Evolutionary conservation across 2,888 invertebrate genomes (phyloP), one percentile per base, ranked within the genome.

Genomic region (Tetragonisca angustula): DNA sequence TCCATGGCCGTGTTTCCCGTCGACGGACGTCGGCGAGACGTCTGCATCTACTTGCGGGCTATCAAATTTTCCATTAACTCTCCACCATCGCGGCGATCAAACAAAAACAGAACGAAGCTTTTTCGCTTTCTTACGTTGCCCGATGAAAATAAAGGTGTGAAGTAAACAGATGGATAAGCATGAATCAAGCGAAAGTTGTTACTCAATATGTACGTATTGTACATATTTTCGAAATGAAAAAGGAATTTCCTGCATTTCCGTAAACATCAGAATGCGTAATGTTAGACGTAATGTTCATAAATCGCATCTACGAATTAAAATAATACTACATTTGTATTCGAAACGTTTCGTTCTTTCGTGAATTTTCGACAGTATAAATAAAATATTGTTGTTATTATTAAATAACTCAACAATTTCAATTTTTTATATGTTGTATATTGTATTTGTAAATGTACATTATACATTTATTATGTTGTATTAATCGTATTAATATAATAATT

Each of bases 31-130:
- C 80, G 88, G 90, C 21, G 88, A 90, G 50, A 87, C 88, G 78
- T 90, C 90, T 81, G 89, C 87, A 76, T 93, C 93, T 81, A 89
- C 90, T 89, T 93, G 92, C 76, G 91, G 90, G 89, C 93, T 93
- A 84, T 88, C 59, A 68, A 89, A 87, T 75, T 64, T 43, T 79
- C 21, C 68, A 69, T 83, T 69, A 71, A 70, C 54, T n/a, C n/a
- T 43, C 36, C 36, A 49, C 36, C 36, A 49, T 70, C 24, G 49
- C 13, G 2, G 49, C 32, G 32, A 54, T 17, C 27, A 32, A 64
- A n/a, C 9, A 24, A 56, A 68, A 27, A 50, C 19, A 43, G 9
- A 19, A 27, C 24, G 24, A 62, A 62, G 62, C 54, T 32, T 62
- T 73, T 32, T 73, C 50, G 49, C 50, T 0, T 36, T 64, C 54